These are phyloP conservation scores for Trachymyrmex septentrionalis DNA, from an alignment of 1,140 invertebrate species.

Conservation along the genomic window DNA sequence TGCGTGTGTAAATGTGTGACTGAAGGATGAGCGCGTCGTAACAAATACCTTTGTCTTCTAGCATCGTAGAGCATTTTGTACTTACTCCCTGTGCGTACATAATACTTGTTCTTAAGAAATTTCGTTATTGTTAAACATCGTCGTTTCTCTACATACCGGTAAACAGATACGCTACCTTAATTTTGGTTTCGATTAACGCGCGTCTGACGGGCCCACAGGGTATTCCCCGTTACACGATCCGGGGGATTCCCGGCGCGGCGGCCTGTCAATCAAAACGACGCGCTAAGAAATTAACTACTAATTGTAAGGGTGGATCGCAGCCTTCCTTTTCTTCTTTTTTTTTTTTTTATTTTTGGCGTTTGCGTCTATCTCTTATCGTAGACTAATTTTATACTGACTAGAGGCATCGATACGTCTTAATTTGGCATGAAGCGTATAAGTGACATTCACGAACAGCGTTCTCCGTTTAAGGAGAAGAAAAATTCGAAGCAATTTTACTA, in stretches of 20 bases:
- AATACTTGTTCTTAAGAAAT: constrained; percentile 59
- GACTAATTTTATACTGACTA: constrained; percentile 61
- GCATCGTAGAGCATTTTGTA: constrained; percentile 48
- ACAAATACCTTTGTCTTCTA: constrained; percentile 42
- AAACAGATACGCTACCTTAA: constrained; percentile 31
- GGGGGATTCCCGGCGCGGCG: background rate
- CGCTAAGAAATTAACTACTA: constrained; percentile 27
- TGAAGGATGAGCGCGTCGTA: constrained; percentile 34
- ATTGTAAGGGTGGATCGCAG: background rate
- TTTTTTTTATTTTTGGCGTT: constrained; percentile 44
- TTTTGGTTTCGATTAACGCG: constrained; percentile 51
- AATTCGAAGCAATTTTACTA: constrained; percentile 40
- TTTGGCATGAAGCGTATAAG: constrained; percentile 58
- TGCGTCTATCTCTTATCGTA: constrained; percentile 37
- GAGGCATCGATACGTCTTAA: constrained; percentile 60
- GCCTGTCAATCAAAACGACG: background rate
- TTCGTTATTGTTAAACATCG: constrained; percentile 39
- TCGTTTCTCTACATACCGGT: constrained; percentile 26
- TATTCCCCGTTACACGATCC: background rate
- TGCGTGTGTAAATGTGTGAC: background rate
- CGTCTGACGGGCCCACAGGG: background rate
- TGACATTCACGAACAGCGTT: constrained; percentile 32
- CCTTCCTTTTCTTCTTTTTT: background rate
- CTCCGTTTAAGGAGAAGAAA: constrained; percentile 5
- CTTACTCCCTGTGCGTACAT: constrained; percentile 47